Evolutionary conservation across 2,797 vertebrate species (phyloP), one percentile per base, ranked within the genome.

Genomic region (Gymnothorax javanicus): DNA sequence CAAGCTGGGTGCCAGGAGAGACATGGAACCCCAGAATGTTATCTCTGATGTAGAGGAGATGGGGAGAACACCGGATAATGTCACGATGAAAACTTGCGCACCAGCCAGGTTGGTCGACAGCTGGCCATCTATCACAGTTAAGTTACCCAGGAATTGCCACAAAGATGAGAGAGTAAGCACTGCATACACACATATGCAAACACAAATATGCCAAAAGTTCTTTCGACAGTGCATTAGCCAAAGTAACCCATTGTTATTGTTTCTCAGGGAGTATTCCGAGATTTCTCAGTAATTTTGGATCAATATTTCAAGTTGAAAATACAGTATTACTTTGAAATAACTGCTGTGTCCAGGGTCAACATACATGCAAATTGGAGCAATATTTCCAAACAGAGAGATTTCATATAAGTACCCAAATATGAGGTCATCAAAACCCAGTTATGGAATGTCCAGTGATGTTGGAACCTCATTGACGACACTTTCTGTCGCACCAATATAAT

Each of bases 391-490:
- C n/a, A 64, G 11, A 77, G 81, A 79, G 58, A 75, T 43, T 15
- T 62, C 25, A 81, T 64, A 86, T 86, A 59, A 81, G 81, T 86
- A 81, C 23, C 58, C 27, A 64, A 60, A 86, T 25, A 75, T n/a
- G 43, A 43, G 33, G 2, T 43, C 33, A 43, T 43, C 33, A 67
- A 67, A 52, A 27, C 25, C 75, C 59, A 15, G 75, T 59, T 33
- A 27, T 50, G n/a, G n/a, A 59, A 62, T 52, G 13, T 43, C 75
- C 57, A 54, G 71, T 12, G 43, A 75, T 67, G 58, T 82, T n/a
- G 12, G 27, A 64, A 86, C 58, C 6, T 43, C 57, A 81, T 86
- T 81, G 82, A 81, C 50, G 64, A 77, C 85, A 81, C 58, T 75
- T 15, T 50, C 12, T 50, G 73, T 75, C 50, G 20, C 33, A 20